Evolutionary conservation across 2,888 invertebrate genomes (phyloP), one percentile per base, ranked within the genome.

Genomic region (Drosophila aldrichi): DNA sequence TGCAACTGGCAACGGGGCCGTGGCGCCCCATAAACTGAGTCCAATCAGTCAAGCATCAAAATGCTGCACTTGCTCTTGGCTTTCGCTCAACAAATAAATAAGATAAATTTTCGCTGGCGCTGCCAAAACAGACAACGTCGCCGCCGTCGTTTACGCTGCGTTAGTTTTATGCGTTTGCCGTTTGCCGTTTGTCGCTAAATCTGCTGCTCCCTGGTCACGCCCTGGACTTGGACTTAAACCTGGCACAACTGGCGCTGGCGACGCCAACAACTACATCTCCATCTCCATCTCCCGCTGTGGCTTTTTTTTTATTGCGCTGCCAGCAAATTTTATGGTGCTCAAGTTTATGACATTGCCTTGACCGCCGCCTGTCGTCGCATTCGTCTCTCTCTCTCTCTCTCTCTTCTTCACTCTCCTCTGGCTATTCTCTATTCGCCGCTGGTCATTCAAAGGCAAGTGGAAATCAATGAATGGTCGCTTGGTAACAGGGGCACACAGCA

Each of bases 281-380:
- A 58, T 71, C 74, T 77, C 71, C 70, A 85, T 76, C 90, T 83
- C 90, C 83, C 79, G 86, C 90, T 89, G 88, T 74, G 88, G 80
- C 77, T 79, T 86, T 84, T 86, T 84, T 90, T 91, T 90, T 91
- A 90, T 90, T 89, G 91, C 85, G 67, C 70, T 91, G 91, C 90
- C 91, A 90, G 91, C 91, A 88, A 88, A 92, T 92, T 92, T 91
- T 91, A 92, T 91, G 91, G 92, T 85, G 91, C 92, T 90, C 89
- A 90, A 91, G 91, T 91, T 91, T 91, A 92, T 92, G 91, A 89
- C 78, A 73, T 74, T 74, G 91, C 89, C 91, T 82, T 91, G 89
- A 90, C 86, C 90, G 73, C 64, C 70, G 74, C 62, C 69, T 60
- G 57, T 75, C 71, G 71, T 61, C 60, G 70, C 71, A 71, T 25